Evolutionary conservation across 2,888 invertebrate genomes (phyloP).

Genomic region (Lasius platythorax): DNA sequence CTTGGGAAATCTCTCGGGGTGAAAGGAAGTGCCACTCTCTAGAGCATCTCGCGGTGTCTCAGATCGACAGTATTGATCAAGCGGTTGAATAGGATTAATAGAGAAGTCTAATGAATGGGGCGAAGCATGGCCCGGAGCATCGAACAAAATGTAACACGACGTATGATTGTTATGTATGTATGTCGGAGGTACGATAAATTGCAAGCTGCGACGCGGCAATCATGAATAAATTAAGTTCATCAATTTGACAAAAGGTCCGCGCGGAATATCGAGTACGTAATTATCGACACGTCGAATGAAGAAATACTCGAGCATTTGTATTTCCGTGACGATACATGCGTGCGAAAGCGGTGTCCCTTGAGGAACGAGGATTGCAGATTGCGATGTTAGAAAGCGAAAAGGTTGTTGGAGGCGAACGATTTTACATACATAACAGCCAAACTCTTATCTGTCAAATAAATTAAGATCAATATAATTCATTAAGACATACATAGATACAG

Average conservation of each 20-base stretch:
- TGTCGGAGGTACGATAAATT: conserved; percentile 7
- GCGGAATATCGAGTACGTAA: conserved; percentile 28
- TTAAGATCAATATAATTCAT: not conserved
- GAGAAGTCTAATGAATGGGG: conserved; percentile 47
- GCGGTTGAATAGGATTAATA: conserved; percentile 44
- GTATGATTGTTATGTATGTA: conserved; percentile 14
- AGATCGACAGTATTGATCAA: conserved; percentile 31
- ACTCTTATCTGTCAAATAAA: not conserved
- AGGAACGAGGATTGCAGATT: not conserved
- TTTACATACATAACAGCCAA: not conserved
- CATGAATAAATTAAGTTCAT: conserved; percentile 35
- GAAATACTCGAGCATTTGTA: conserved; percentile 21
- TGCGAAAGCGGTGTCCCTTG: conserved; percentile 14
- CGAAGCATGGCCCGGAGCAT: conserved; percentile 24
- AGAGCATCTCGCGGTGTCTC: not conserved
- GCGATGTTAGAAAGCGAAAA: not conserved
- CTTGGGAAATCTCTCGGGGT: not conserved
- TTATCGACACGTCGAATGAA: conserved; percentile 40
- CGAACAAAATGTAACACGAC: conserved; percentile 6
- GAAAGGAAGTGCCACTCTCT: conserved; percentile 1
- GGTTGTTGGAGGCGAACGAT: not conserved
- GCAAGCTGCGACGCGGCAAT: conserved; percentile 27
- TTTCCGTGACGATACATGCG: not conserved
- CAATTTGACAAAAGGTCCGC: conserved; percentile 42
- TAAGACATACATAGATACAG: not conserved